phyloP scores from a whole-genome alignment of 1,140 invertebrate genomes.

The roundworm (Caenorhabditis elegans) region DNA sequence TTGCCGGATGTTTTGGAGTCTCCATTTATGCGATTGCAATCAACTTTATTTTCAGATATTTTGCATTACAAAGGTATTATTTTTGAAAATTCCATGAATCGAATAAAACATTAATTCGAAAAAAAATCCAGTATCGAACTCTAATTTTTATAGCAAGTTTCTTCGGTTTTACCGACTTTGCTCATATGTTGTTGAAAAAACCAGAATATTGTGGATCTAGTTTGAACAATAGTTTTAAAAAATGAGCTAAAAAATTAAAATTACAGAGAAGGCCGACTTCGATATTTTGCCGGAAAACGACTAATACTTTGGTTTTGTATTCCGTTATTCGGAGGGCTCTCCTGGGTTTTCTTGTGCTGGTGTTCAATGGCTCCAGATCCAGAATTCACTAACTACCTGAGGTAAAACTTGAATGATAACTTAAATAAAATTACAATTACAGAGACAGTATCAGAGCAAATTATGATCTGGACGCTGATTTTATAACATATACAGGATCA shows the following conservation, averaged over 20 bases:
- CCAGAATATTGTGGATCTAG: too few relatives aligned
- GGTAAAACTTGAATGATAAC: neutral
- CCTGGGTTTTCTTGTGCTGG: neutral
- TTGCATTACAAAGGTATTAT: constrained; percentile 1
- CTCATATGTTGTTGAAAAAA: too few relatives aligned
- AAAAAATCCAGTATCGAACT: too few relatives aligned
- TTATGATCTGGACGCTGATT: neutral
- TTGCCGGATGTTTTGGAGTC: neutral
- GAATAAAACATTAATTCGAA: too few relatives aligned
- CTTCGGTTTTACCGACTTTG: too few relatives aligned
- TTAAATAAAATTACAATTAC: neutral
- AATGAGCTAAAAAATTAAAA: too few relatives aligned
- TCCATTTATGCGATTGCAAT: neutral
- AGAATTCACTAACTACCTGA: neutral
- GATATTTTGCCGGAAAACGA: neutral
- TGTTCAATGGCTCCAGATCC: neutral
- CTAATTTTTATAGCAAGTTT: too few relatives aligned
- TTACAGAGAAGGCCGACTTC: neutral
- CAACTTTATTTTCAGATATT: constrained; percentile 6
- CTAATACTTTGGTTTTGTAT: neutral
- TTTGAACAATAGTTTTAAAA: too few relatives aligned
- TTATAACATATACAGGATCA: neutral
- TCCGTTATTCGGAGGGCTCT: neutral
- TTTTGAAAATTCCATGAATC: neutral
- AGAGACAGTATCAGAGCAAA: neutral